Base-by-base conservation (phyloP, 2,888 invertebrate species). In the Spodoptera exigua region DNA sequence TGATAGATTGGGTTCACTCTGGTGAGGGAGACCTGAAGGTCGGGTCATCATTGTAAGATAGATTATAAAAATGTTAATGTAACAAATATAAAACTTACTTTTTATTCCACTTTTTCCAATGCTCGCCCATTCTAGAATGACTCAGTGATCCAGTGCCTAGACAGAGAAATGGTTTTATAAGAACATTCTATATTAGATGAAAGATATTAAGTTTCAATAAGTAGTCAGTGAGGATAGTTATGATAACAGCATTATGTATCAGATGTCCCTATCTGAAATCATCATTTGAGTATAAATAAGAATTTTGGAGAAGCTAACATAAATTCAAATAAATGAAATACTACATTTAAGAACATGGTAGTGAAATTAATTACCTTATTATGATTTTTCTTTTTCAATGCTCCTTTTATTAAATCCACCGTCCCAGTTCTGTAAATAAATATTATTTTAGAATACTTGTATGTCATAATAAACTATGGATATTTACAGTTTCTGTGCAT, bases 1-100 rank as follows among this genome's bases (percentile, higher is more conserved):
- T 87, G 88, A 80, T 89, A 65, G 13, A 67, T 54, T 89, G 89
- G 91, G 91, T 92, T 91, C 91, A n/a, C 91, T 91, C 91, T 91
- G 91, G 74, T 82, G 91, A 91, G 91, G 91, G 91, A 91, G 91
- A 91, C 91, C 92, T 91, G 92, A 92, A 83, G 89, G 91, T 90
- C 89, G 21, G 61, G 75, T 91, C 91, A 91, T 91, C 91, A 91
- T 88, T 65, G 78, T 40, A 48, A 16, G n/a, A n/a, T n/a, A n/a
- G n/a, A n/a, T n/a, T n/a, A n/a, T 1, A 5, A 3, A 21, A 0
- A 21, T 27, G 27, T 27, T 27, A 9, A 27, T 27, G 27, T 9
- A 27, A 27, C 27, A 27, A 27, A 27, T 27, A 27, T 27, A 2
- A 21, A 27, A 27, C 27, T 27, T 27, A 27, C 27, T 27, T 27